Conservation (phyloP, 1,140 invertebrate genomes). For the Lineus longissimus region DNA sequence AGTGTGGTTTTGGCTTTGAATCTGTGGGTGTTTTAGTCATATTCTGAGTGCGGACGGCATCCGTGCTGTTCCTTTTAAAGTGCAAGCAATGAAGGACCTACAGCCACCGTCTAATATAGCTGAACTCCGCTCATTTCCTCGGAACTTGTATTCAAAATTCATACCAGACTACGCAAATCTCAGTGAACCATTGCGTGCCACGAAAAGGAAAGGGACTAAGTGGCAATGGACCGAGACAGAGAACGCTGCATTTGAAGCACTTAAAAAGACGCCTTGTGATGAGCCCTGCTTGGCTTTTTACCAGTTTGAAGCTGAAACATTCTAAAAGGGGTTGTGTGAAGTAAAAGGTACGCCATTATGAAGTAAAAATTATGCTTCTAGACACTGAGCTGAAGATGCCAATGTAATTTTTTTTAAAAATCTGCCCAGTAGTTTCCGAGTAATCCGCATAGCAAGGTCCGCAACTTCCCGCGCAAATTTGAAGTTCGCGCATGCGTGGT, state of each 20-base stretch:
- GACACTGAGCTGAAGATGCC: not conserved
- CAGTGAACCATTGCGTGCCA: constrained; percentile 20
- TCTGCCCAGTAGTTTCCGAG: too few relatives aligned
- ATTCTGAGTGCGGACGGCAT: constrained; percentile 19
- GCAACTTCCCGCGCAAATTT: too few relatives aligned
- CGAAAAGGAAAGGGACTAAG: constrained; percentile 16
- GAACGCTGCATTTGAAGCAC: constrained; percentile 20
- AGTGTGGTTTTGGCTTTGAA: constrained; percentile 18
- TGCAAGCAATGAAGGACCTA: constrained; percentile 36
- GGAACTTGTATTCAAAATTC: constrained; percentile 14
- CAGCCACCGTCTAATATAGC: constrained; percentile 11
- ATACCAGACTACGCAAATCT: constrained; percentile 23
- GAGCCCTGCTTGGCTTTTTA: constrained; percentile 23
- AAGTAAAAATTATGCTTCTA: too few relatives aligned
- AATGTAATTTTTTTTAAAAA: not conserved
- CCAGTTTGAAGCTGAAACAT: constrained; percentile 7
- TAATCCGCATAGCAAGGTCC: too few relatives aligned
- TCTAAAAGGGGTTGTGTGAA: too few relatives aligned
- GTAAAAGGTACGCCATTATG: too few relatives aligned
- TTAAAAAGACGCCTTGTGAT: constrained; percentile 19
- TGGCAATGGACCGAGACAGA: constrained; percentile 22
- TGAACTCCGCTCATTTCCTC: constrained; percentile 24
- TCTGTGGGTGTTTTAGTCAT: constrained; percentile 20
- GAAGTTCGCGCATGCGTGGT: too few relatives aligned
- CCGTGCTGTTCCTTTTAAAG: constrained; percentile 29